Evolutionary conservation across 2,113 vertebrate species (phyloP), one percentile per base, ranked within the genome.

Genomic region (Ceuthmochares aereus): DNA sequence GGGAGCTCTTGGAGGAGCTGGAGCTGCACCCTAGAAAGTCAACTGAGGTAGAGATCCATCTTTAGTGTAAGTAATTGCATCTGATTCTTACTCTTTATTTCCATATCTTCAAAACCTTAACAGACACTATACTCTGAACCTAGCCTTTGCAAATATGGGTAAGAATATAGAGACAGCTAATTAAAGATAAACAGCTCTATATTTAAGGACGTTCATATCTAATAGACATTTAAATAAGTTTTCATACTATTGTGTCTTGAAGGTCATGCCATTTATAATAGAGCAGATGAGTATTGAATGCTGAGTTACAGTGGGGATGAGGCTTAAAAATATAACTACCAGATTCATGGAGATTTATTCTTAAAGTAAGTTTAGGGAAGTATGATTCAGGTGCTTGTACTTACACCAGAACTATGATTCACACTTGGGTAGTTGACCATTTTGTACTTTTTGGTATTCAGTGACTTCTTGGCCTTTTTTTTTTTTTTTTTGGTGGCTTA

Each of bases 121-220:
- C 37, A 84, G 90, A 86, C 94, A 20, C 45, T 14, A 59, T 34
- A 12, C 58, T 56, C 42, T 52, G 34, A 51, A 21, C 32, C 79
- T 91, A 51, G 47, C 32, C 79, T 91, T 56, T 52, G 75, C 79
- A 88, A 87, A 47, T 10, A 79, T 2, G 17, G 55, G 49, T n/a
- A 87, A 77, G 82, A 68, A 77, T 5, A 37, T 16, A 66, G 64
- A 67, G 36, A 19, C 7, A 42, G 59, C 66, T 91, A 84, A 96
- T 96, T 87, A 94, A 96, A 96, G 94, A 82, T 12, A 91, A 96
- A 96, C 79, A 93, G 16, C 64, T 79, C 68, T 58, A 3, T 64
- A 76, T 91, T 93, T 95, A 90, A 89, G 59, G 86, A 62, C 73
- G 17, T 88, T 88, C 84, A 82, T 40, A 93, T 81, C 37, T 88